Conservation (phyloP, 2,888 invertebrate genomes). For the Patella depressa region DNA sequence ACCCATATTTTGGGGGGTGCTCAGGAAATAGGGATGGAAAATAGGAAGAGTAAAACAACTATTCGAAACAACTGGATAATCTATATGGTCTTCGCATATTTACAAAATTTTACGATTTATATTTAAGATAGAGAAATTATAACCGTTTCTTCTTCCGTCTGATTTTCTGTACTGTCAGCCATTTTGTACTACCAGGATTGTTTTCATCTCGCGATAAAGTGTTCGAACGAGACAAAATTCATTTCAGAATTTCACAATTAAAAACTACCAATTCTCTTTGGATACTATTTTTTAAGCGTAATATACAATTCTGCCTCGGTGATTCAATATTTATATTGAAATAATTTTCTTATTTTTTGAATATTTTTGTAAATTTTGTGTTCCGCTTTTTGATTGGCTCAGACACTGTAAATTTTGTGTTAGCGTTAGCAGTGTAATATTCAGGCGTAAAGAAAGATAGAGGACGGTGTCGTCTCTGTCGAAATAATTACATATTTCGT, state of each 20-base stretch:
- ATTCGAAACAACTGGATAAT: too few species aligned
- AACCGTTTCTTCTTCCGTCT: neutral
- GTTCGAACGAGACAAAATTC: neutral
- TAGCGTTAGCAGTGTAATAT: constrained; percentile 9
- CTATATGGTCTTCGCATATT: too few species aligned
- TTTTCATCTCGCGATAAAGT: neutral
- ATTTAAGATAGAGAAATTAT: neutral
- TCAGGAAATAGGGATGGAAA: too few species aligned
- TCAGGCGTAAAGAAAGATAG: neutral
- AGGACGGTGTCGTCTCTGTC: neutral
- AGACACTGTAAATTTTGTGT: neutral
- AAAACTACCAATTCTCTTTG: too few species aligned
- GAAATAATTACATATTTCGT: constrained; percentile 1
- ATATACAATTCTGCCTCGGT: too few species aligned
- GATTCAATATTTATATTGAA: too few species aligned
- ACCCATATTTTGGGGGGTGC: too few species aligned
- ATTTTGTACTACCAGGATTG: neutral
- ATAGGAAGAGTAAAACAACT: too few species aligned
- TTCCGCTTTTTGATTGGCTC: neutral
- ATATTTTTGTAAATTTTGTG: neutral
- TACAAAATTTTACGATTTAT: too few species aligned
- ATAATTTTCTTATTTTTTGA: neutral
- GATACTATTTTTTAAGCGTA: too few species aligned
- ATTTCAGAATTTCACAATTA: too few species aligned
- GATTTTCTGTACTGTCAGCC: constrained; percentile 6